Conservation (phyloP, 2,113 vertebrate genomes). For the Erinaceus europaeus region DNA sequence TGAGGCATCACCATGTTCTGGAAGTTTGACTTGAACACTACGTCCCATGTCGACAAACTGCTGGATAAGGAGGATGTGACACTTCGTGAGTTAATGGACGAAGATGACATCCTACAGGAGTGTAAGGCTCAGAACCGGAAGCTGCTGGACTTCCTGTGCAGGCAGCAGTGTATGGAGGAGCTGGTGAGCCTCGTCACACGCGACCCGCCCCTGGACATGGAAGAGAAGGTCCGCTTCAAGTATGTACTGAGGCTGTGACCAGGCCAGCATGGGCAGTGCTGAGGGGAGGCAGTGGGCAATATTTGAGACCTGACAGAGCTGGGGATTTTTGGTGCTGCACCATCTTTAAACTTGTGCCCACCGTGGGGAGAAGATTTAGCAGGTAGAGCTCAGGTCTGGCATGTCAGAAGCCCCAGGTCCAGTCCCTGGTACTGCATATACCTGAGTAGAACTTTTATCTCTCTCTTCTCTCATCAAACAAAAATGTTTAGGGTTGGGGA, state of each 20-base stretch:
- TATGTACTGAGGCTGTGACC: constrained; percentile 77
- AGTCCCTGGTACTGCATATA: background rate
- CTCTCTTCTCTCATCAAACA: too few species aligned
- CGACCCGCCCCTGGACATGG: constrained; percentile 92
- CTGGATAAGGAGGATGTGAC: constrained; percentile 95
- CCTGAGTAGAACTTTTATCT: too few species aligned
- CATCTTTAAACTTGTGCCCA: background rate
- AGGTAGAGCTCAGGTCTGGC: background rate
- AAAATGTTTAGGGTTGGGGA: too few species aligned
- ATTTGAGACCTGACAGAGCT: background rate
- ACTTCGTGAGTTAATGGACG: constrained; percentile 94
- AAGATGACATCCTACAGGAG: constrained; percentile 96
- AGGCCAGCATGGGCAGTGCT: background rate
- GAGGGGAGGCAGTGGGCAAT: too few species aligned
- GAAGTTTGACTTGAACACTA: constrained; percentile 97
- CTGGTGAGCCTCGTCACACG: constrained; percentile 93
- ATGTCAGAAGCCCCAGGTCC: background rate
- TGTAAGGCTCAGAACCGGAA: constrained; percentile 97
- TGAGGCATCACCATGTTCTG: constrained; percentile 93
- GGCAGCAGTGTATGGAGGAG: constrained; percentile 94
- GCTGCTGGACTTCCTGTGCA: constrained; percentile 94
- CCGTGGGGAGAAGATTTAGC: background rate
- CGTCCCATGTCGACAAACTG: constrained; percentile 96
- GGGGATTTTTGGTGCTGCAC: too few species aligned
- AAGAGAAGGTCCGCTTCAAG: constrained; percentile 98